These are phyloP conservation scores for Prionace glauca DNA, from an alignment of 2,797 vertebrate genomes.

Conservation along the genomic window DNA sequence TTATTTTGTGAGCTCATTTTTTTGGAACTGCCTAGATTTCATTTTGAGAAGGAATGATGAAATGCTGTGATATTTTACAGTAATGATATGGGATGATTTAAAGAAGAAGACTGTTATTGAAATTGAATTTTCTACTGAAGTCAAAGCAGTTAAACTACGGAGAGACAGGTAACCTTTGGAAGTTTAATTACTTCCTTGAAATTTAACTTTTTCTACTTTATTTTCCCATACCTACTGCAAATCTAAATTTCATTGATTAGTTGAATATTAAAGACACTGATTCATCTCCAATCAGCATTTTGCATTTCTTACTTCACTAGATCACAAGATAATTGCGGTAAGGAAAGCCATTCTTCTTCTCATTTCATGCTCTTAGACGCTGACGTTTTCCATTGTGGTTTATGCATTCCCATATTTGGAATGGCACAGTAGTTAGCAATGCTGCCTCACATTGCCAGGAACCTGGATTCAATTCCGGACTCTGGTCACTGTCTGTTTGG, in stretches of 20 bases:
- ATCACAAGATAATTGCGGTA: not conserved
- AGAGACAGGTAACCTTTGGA: slow-evolving; percentile 72
- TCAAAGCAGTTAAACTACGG: slow-evolving; percentile 92
- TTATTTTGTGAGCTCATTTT: not conserved
- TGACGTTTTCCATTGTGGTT: not conserved
- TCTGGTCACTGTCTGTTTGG: too few relatives aligned
- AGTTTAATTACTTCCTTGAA: not conserved
- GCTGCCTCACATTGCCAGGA: too few relatives aligned
- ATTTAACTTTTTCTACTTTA: not conserved
- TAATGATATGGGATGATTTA: slow-evolving; percentile 98
- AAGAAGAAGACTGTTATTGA: slow-evolving; percentile 99
- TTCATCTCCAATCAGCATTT: not conserved
- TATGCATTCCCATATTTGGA: not conserved
- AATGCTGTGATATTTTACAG: slow-evolving; percentile 51
- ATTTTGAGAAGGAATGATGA: not conserved
- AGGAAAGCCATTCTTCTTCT: not conserved
- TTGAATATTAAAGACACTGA: not conserved
- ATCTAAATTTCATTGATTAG: not conserved
- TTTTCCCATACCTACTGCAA: not conserved
- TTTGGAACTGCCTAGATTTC: not conserved
- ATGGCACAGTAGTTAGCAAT: too few relatives aligned
- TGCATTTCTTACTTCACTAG: not conserved
- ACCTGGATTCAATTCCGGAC: too few relatives aligned
- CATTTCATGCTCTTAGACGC: not conserved
- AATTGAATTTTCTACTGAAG: slow-evolving; percentile 97